Evolutionary conservation across 2,888 invertebrate genomes (phyloP).

Genomic region (Heterodera filipjevi): DNA sequence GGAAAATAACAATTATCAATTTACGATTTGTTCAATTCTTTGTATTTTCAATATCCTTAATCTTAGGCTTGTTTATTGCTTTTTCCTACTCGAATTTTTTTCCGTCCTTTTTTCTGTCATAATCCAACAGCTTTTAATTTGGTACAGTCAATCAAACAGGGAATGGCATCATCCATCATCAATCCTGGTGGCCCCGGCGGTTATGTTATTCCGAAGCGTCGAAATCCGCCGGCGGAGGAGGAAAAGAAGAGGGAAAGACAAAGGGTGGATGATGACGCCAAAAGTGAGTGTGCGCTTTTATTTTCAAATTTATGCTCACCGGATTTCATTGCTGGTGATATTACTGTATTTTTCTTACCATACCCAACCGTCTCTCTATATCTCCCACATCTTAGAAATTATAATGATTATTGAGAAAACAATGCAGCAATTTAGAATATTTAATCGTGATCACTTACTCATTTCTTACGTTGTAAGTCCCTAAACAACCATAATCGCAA

Average conservation of each 20-base stretch:
- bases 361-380: not conserved
- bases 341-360: not conserved
- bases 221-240: not conserved
- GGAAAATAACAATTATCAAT: not conserved
- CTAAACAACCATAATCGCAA: too few species aligned
- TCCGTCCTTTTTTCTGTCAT: not conserved
- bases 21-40: not conserved
- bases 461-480: too few species aligned
- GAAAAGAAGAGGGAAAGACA: not conserved
- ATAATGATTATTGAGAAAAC: not conserved
- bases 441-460: too few species aligned
- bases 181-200: conserved; percentile 1
- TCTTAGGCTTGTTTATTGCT: not conserved
- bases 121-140: not conserved
- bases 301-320: not conserved
- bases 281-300: not conserved
- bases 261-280: not conserved
- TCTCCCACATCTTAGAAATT: too few species aligned
- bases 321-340: conserved; percentile 5
- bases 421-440: too few species aligned
- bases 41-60: not conserved
- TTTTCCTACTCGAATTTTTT: not conserved
- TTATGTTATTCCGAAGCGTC: not conserved
- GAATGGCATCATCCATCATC: not conserved
- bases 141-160: not conserved